These are phyloP conservation scores for Cyanistes caeruleus DNA, from an alignment of 2,113 vertebrate genomes.

Conservation along the genomic window DNA sequence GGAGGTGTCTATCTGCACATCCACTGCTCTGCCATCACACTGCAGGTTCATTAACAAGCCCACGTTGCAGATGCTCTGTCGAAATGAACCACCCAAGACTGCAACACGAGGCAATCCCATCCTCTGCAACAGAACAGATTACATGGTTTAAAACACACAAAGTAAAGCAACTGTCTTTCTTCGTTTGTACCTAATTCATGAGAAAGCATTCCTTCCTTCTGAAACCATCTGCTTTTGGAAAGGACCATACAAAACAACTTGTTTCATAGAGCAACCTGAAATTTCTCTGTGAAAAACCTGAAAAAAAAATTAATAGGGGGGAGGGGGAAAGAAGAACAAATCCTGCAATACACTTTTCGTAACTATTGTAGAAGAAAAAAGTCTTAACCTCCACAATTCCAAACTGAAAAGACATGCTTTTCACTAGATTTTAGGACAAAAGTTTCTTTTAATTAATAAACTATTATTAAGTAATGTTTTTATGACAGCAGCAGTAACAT, in stretches of 20 bases:
- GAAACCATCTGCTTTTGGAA: neutral
- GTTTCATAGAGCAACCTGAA: neutral
- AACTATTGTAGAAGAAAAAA: neutral
- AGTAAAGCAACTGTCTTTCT: neutral
- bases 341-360: neutral
- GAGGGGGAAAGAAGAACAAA: neutral
- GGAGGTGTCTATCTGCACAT: slow-evolving; percentile 68
- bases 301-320: neutral
- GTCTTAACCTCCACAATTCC: neutral
- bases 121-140: slow-evolving; percentile 60
- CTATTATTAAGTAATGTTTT: neutral
- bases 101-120: slow-evolving; percentile 66
- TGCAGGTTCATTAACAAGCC: slow-evolving; percentile 65
- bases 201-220: neutral
- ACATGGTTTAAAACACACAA: neutral
- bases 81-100: slow-evolving; percentile 64
- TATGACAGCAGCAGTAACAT: neutral
- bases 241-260: neutral
- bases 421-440: neutral
- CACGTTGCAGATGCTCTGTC: slow-evolving; percentile 36
- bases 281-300: neutral
- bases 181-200: neutral
- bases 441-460: neutral
- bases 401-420: neutral
- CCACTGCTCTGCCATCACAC: slow-evolving; percentile 61